Evolutionary conservation across 2,888 invertebrate species (phyloP).

Genomic region (Malacosoma neustria): DNA sequence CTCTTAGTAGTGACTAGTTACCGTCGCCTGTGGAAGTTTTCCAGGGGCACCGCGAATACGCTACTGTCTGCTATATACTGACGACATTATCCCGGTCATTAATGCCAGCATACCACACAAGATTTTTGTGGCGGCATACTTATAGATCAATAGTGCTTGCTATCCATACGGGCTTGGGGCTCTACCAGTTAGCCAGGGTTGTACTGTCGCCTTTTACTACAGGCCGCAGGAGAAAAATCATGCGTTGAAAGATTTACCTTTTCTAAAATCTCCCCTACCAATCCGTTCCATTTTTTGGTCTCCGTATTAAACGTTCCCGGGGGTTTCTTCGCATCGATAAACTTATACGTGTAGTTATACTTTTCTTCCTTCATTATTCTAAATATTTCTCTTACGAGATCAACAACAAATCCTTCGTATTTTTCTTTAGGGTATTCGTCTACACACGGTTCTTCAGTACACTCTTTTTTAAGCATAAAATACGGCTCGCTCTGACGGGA

Average conservation of each 20-base stretch:
- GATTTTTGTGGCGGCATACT: too few species aligned
- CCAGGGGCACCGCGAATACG: too few species aligned
- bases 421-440: constrained; percentile 75
- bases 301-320: constrained; percentile 35
- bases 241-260: constrained; percentile 49
- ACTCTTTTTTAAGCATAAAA: constrained; percentile 76
- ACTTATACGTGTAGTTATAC: constrained; percentile 48
- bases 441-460: constrained; percentile 34
- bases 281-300: constrained; percentile 52
- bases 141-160: too few species aligned
- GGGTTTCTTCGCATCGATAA: constrained; percentile 28
- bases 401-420: constrained; percentile 85
- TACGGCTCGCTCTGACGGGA: constrained; percentile 84
- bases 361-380: constrained; percentile 61
- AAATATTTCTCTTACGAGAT: constrained; percentile 82
- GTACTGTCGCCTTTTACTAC: too few species aligned
- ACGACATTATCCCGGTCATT: too few species aligned
- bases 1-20: too few species aligned
- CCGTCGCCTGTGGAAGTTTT: too few species aligned
- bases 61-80: too few species aligned
- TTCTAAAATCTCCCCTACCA: constrained; percentile 52
- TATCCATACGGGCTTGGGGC: too few species aligned
- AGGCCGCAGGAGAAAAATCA: too few species aligned
- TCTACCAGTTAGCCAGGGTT: too few species aligned
- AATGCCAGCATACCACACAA: too few species aligned